Percentiles rank a stretch among this genome's conserved stretches.
Conservation (phyloP, 2,888 invertebrate species). For the Andrena bicolor region DNA sequence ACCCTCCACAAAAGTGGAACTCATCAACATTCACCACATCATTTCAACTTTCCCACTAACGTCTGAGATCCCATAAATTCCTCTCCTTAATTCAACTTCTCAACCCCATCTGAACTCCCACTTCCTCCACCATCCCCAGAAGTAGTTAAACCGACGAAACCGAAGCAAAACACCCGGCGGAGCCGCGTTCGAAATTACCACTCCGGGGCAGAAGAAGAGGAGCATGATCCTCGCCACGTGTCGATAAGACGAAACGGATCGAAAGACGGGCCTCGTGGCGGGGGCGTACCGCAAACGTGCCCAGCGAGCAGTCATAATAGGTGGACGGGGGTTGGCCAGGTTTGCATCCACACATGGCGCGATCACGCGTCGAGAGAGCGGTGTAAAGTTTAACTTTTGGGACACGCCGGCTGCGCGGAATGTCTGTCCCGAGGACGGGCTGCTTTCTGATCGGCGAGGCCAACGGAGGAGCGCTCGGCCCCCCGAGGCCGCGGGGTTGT, state of each 20-base stretch:
- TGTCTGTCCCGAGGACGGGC: slow-evolving; percentile 76
- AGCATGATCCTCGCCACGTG: slow-evolving; percentile 53
- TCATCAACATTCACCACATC: not conserved
- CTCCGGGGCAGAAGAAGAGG: not conserved
- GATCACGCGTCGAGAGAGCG: slow-evolving; percentile 74
- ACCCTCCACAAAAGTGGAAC: too few relatives aligned
- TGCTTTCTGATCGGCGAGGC: slow-evolving; percentile 70
- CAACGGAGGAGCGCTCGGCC: slow-evolving; percentile 26
- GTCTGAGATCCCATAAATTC: not conserved
- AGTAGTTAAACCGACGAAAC: not conserved
- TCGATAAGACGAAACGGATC: slow-evolving; percentile 60
- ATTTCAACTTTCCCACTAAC: not conserved
- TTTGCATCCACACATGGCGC: slow-evolving; percentile 81
- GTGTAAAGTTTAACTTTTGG: slow-evolving; percentile 83
- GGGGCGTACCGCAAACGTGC: slow-evolving; percentile 74
- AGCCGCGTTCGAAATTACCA: slow-evolving; percentile 6
- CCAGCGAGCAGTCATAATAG: slow-evolving; percentile 78
- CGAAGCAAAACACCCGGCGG: not conserved
- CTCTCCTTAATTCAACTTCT: not conserved
- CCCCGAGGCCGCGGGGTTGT: slow-evolving; percentile 30
- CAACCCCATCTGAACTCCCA: not conserved
- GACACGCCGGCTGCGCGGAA: slow-evolving; percentile 83
- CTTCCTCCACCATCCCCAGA: not conserved
- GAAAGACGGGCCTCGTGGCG: slow-evolving; percentile 38
- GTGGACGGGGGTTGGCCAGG: slow-evolving; percentile 65